These are phyloP conservation scores for Euschistus heros DNA, from an alignment of 1,140 invertebrate genomes.

Conservation along the genomic window DNA sequence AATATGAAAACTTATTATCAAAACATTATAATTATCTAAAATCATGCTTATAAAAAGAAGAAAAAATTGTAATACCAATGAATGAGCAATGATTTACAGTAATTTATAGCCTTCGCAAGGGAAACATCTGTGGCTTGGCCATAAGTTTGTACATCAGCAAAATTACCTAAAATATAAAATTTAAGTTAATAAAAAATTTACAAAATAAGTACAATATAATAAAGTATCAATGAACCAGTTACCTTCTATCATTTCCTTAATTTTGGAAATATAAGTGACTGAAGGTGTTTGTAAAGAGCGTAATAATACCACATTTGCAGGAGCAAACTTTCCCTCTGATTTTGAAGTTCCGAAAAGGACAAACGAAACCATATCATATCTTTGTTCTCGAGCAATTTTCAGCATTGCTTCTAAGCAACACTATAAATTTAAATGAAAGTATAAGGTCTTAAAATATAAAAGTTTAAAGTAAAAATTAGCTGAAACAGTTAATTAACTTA, in stretches of 20 bases:
- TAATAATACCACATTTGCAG: slow-evolving; percentile 14
- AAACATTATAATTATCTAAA: too few relatives aligned
- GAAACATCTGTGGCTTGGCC: neutral
- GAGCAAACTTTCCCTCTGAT: slow-evolving; percentile 18
- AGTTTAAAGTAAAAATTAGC: too few relatives aligned
- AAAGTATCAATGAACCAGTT: too few relatives aligned
- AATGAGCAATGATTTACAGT: neutral
- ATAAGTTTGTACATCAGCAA: neutral
- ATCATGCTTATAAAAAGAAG: too few relatives aligned
- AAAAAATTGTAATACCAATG: neutral
- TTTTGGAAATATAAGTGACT: neutral
- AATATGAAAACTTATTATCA: too few relatives aligned
- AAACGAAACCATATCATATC: slow-evolving; percentile 16
- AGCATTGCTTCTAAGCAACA: slow-evolving; percentile 12
- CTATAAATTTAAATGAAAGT: neutral
- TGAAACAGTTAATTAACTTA: too few relatives aligned
- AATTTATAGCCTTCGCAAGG: neutral
- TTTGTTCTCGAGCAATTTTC: slow-evolving; percentile 18
- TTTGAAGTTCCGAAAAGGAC: slow-evolving; percentile 16
- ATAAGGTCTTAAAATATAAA: too few relatives aligned
- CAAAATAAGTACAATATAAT: neutral
- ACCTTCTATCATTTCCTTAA: neutral
- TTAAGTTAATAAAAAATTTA: neutral
- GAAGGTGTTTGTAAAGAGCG: slow-evolving; percentile 4
- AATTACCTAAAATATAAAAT: neutral